These are phyloP conservation scores for Cheilosia variabilis DNA, from an alignment of 2,888 invertebrate species.

Conservation along the genomic window DNA sequence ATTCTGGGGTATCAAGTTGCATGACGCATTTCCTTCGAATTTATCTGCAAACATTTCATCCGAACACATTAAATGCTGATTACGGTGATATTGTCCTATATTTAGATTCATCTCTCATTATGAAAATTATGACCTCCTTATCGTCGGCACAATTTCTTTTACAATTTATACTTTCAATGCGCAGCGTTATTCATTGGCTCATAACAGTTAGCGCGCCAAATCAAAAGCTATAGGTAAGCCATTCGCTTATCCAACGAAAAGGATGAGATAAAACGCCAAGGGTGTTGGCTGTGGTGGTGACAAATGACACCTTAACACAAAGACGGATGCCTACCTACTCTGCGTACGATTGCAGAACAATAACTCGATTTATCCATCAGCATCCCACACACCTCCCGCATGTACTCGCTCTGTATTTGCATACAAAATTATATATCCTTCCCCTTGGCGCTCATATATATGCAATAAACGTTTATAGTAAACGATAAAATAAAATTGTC, in stretches of 20 bases:
- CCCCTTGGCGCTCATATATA: slow-evolving; percentile 41
- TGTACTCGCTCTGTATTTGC: slow-evolving; percentile 46
- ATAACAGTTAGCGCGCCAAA: slow-evolving; percentile 30
- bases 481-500: slow-evolving; percentile 75
- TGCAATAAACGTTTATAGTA: slow-evolving; percentile 72
- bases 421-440: slow-evolving; percentile 59
- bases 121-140: too few relatives aligned
- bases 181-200: slow-evolving; percentile 34
- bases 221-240: slow-evolving; percentile 46
- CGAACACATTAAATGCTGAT: too few relatives aligned
- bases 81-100: too few relatives aligned
- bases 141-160: slow-evolving; percentile 5
- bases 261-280: slow-evolving; percentile 9
- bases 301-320: slow-evolving; percentile 17
- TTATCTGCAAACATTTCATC: too few relatives aligned
- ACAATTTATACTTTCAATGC: slow-evolving; percentile 52
- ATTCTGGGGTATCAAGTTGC: too few relatives aligned
- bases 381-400: neutral
- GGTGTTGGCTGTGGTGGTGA: slow-evolving; percentile 7
- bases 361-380: slow-evolving; percentile 52
- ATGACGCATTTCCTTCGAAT: too few relatives aligned
- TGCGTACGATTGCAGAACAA: slow-evolving; percentile 65
- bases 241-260: slow-evolving; percentile 39
- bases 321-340: slow-evolving; percentile 44
- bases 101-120: too few relatives aligned